Evolutionary conservation across 1,140 invertebrate species (phyloP), one percentile per base, ranked within the genome.

Genomic region (Drosophila mauritiana): DNA sequence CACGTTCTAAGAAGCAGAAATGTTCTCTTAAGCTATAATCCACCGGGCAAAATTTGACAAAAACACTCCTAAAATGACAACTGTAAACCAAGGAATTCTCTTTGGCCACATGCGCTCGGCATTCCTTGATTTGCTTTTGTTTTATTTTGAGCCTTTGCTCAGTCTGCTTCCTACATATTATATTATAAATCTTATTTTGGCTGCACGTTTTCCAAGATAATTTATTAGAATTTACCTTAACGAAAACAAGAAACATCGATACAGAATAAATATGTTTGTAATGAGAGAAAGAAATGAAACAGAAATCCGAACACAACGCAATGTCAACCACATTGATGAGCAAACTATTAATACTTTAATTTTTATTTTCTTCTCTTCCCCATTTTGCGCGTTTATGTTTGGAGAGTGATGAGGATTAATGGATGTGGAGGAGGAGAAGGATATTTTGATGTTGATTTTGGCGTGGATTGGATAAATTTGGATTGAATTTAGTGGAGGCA

Each of bases 351-450:
- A 88, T 88, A 88, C 64, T 89, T 89, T 59, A 31, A 83, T 89
- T 88, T 77, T 83, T 88, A 83, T 83, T 89, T 88, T 88, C 84
- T 88, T 88, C 83, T 88, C 83, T 88, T 88, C 83, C 83, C 82
- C 62, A 76, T 76, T 82, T 78, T 83, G 56, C 83, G 83, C 83
- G 83, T 89, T 83, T 86, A 86, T 88, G 76, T 89, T 83, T 85
- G 81, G 81, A 85, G 82, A 80, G 69, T 68, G 67, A 77, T 78
- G 75, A 81, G 70, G 69, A 73, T 63, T 43, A 68, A 79, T 69
- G 80, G 79, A 31, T 31, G 31, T 80, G 46, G 69, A 83, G 72
- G 72, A 80, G 17, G 78, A 80, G 64, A 53, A 79, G 69, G 61
- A 77, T 68, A 85, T 84, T 84, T 83, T 84, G 57, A 84, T 85